A percentile compares a stretch with the other conserved stretches of the same genome.
Evolutionary conservation across 2,888 invertebrate species (phyloP).

Genomic region (Diplazon laetatorius): DNA sequence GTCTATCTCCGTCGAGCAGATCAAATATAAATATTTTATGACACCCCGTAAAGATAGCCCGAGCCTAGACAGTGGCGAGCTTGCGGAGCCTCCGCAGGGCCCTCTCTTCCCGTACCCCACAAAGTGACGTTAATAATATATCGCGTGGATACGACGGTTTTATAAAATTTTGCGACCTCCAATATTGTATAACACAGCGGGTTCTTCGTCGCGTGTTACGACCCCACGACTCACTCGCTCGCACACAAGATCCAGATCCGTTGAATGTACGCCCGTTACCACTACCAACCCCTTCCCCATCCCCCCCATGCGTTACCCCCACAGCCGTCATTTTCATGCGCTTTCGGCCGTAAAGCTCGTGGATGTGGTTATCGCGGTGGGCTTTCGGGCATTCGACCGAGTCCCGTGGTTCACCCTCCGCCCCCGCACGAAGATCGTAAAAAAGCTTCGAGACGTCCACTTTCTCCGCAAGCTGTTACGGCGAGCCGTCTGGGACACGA

Average conservation of each 20-base stretch:
- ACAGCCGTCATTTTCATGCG: slow-evolving; percentile 59
- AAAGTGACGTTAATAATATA: slow-evolving; percentile 69
- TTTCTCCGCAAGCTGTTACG: not conserved
- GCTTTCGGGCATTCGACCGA: slow-evolving; percentile 60
- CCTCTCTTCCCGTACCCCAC: slow-evolving; percentile 20
- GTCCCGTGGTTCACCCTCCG: slow-evolving; percentile 42
- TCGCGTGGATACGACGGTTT: slow-evolving; percentile 64
- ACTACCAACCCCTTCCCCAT: too few species aligned
- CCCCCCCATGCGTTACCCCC: not conserved
- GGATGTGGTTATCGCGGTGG: slow-evolving; percentile 61
- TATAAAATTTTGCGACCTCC: slow-evolving; percentile 60
- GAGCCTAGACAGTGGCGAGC: too few species aligned
- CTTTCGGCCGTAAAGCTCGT: slow-evolving; percentile 60
- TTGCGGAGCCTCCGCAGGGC: too few species aligned
- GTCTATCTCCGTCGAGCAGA: slow-evolving; percentile 69
- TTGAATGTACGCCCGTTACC: slow-evolving; percentile 2
- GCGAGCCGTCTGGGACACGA: not conserved
- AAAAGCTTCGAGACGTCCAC: slow-evolving; percentile 59
- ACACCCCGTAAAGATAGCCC: slow-evolving; percentile 70
- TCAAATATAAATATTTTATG: slow-evolving; percentile 76
- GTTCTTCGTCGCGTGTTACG: not conserved
- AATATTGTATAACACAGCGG: slow-evolving; percentile 24
- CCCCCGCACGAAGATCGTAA: slow-evolving; percentile 62
- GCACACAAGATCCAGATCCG: not conserved
- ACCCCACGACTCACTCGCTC: not conserved